Evolutionary conservation across 2,113 vertebrate species (phyloP).

Genomic region (Mystacornis crossleyi): DNA sequence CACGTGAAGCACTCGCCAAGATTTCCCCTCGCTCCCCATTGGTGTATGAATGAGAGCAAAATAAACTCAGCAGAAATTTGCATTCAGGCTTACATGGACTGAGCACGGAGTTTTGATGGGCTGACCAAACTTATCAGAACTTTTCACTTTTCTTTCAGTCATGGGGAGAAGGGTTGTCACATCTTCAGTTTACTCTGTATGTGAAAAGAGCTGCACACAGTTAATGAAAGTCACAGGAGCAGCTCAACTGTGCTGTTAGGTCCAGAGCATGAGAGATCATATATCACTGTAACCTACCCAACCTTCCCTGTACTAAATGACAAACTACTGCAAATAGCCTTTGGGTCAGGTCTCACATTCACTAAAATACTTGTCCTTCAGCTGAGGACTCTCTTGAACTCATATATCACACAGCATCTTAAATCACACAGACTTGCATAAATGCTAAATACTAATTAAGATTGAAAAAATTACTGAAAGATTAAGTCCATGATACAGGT

Average conservation of each 20-base stretch:
- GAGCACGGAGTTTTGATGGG: background rate
- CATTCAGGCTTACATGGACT: background rate
- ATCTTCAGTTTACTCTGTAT: background rate
- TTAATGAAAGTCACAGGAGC: slow-evolving; percentile 66
- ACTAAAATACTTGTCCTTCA: slow-evolving; percentile 76
- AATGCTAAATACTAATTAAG: slow-evolving; percentile 63
- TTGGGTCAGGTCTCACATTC: slow-evolving; percentile 66
- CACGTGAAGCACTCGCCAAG: background rate
- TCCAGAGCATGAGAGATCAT: slow-evolving; percentile 68
- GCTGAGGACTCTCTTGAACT: slow-evolving; percentile 62
- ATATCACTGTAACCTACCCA: slow-evolving; percentile 71
- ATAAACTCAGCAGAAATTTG: slow-evolving; percentile 26
- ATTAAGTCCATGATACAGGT: slow-evolving; percentile 38
- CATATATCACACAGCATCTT: slow-evolving; percentile 62
- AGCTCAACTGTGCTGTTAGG: slow-evolving; percentile 62
- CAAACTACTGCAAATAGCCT: slow-evolving; percentile 79
- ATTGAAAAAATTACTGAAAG: slow-evolving; percentile 8
- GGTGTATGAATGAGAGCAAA: background rate
- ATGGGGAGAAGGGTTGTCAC: background rate
- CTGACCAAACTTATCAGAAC: background rate
- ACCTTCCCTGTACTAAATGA: slow-evolving; percentile 80
- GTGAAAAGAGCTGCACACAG: slow-evolving; percentile 50
- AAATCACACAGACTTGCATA: slow-evolving; percentile 53
- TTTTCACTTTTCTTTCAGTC: slow-evolving; percentile 15
- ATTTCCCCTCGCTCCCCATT: background rate